Evolutionary conservation across 2,113 vertebrate species (phyloP).

Genomic region (Myiozetetes cayanensis): DNA sequence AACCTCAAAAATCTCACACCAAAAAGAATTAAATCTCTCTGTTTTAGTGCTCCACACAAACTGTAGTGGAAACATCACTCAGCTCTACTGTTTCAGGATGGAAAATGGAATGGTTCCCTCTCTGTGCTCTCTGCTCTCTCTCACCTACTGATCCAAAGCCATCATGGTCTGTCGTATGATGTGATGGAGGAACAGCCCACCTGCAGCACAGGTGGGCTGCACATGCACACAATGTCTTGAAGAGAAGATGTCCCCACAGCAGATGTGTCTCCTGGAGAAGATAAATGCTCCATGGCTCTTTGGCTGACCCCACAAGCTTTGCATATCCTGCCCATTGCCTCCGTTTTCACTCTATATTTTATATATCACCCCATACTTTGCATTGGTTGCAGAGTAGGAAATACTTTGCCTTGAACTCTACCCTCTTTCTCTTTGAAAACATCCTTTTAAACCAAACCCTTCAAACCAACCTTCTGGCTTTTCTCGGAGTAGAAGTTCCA

Average conservation of each 20-base stretch:
- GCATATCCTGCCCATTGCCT: accelerated
- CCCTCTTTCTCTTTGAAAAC: not conserved
- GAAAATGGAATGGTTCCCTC: not conserved
- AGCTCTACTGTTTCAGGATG: not conserved
- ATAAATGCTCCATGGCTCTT: not conserved
- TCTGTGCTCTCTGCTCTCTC: not conserved
- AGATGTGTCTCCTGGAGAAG: not conserved
- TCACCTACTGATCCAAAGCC: not conserved
- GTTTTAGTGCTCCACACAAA: not conserved
- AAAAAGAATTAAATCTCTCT: not conserved
- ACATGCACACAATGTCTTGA: accelerated
- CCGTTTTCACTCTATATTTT: not conserved
- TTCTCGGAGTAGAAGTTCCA: not conserved
- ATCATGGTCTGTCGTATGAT: not conserved
- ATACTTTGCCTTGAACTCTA: not conserved
- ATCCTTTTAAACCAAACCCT: not conserved
- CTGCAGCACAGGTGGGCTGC: not conserved
- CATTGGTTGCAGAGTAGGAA: not conserved
- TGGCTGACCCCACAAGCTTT: not conserved
- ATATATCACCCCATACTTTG: not conserved
- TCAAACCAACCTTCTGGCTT: not conserved
- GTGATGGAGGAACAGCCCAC: not conserved
- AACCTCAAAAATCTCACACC: not conserved
- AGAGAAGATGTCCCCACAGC: not conserved
- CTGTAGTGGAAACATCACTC: not conserved